These are phyloP conservation scores for Scytalopus superciliaris DNA, from an alignment of 2,113 vertebrate species.

Conservation along the genomic window DNA sequence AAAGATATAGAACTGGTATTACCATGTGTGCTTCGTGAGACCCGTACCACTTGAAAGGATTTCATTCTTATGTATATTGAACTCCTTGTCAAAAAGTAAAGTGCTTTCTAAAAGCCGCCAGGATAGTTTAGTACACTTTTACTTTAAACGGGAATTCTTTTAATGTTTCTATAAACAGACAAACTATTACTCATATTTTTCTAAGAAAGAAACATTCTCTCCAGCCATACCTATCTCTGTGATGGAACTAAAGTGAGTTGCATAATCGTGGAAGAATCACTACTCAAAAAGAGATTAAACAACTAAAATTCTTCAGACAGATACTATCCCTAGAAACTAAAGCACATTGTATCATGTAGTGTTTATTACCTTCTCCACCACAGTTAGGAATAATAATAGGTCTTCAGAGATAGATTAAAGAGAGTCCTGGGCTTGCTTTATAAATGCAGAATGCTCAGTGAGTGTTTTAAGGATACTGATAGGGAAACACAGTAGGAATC, in stretches of 20 bases:
- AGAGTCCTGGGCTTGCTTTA: background rate
- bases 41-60: background rate
- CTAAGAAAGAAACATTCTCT: background rate
- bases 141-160: constrained; percentile 1
- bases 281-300: background rate
- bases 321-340: background rate
- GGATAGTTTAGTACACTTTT: background rate
- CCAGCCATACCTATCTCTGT: background rate
- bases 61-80: background rate
- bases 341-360: background rate
- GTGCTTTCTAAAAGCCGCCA: background rate
- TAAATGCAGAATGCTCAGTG: background rate
- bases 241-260: background rate
- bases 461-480: background rate
- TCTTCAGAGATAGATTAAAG: background rate
- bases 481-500: background rate
- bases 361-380: background rate
- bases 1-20: background rate
- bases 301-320: background rate
- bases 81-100: background rate
- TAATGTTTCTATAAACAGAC: background rate
- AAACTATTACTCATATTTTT: background rate
- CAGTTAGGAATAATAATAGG: background rate
- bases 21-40: background rate
- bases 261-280: background rate